Percentiles rank a stretch among this genome's conserved stretches.
These are phyloP conservation scores for Ennomos fuscantarius DNA, from an alignment of 2,888 invertebrate species.

Conservation along the genomic window DNA sequence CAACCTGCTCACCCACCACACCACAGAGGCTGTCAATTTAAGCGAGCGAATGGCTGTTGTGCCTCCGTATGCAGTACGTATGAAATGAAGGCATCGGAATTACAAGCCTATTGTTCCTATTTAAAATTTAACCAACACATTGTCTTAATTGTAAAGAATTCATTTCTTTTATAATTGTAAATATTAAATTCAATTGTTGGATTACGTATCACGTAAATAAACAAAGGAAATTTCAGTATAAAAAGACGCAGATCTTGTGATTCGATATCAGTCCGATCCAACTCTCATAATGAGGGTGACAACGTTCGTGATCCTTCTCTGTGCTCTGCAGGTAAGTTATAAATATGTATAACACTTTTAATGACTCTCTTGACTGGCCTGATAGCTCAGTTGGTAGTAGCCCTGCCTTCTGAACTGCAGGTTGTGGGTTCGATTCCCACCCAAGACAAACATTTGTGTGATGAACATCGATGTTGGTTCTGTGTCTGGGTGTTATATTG, in stretches of 20 bases:
- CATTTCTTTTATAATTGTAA: constrained; percentile 51
- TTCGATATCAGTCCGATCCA: constrained; percentile 72
- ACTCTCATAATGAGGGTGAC: constrained; percentile 79
- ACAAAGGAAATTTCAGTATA: constrained; percentile 58
- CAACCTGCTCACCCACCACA: too few species aligned
- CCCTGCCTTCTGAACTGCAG: too few species aligned
- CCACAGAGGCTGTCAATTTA: too few species aligned
- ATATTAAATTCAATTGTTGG: constrained; percentile 50
- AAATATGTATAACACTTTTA: too few species aligned
- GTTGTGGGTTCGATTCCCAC: too few species aligned
- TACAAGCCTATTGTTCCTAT: constrained; percentile 58
- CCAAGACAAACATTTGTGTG: too few species aligned
- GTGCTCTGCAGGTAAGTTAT: constrained; percentile 73
- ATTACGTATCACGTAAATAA: constrained; percentile 47
- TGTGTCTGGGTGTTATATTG: too few species aligned
- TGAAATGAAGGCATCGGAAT: constrained; percentile 48
- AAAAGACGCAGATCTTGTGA: constrained; percentile 48
- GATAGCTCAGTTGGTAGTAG: too few species aligned
- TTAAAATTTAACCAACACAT: constrained; percentile 50
- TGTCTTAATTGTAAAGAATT: constrained; percentile 53
- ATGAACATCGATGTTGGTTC: too few species aligned
- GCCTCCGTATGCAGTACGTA: too few species aligned
- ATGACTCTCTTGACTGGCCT: too few species aligned
- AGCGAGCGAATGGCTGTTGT: too few species aligned
- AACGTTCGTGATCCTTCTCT: constrained; percentile 79